Evolutionary conservation across 1,140 invertebrate species (phyloP).

Genomic region (Bombus sibiricus): DNA sequence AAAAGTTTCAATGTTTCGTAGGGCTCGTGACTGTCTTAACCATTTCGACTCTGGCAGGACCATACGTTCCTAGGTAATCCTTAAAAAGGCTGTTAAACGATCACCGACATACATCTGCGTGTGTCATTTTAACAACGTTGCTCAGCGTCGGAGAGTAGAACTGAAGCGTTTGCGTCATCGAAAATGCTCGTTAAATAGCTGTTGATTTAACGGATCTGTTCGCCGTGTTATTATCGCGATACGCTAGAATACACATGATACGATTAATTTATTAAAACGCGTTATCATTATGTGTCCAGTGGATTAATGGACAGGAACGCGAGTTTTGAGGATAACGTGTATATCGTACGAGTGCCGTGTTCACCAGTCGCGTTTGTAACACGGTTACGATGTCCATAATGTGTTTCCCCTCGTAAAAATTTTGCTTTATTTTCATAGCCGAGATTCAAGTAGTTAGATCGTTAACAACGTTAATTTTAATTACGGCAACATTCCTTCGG

Average conservation of each 20-base stretch:
- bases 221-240: neutral
- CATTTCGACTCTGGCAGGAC: neutral
- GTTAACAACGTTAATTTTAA: neutral
- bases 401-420: neutral
- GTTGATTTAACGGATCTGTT: neutral
- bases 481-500: too few relatives aligned
- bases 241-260: neutral
- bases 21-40: neutral
- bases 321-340: neutral
- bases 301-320: neutral
- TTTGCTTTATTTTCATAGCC: neutral
- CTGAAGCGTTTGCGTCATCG: too few relatives aligned
- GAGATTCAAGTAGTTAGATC: neutral
- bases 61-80: neutral
- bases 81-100: too few relatives aligned
- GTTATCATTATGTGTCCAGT: neutral
- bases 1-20: neutral
- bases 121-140: too few relatives aligned
- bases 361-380: neutral
- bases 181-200: neutral
- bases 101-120: too few relatives aligned
- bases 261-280: constrained; percentile 28
- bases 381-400: neutral
- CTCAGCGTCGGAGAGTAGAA: too few relatives aligned
- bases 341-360: neutral